Evolutionary conservation across 2,888 invertebrate species (phyloP).

Genomic region (Calliopum simillimum): DNA sequence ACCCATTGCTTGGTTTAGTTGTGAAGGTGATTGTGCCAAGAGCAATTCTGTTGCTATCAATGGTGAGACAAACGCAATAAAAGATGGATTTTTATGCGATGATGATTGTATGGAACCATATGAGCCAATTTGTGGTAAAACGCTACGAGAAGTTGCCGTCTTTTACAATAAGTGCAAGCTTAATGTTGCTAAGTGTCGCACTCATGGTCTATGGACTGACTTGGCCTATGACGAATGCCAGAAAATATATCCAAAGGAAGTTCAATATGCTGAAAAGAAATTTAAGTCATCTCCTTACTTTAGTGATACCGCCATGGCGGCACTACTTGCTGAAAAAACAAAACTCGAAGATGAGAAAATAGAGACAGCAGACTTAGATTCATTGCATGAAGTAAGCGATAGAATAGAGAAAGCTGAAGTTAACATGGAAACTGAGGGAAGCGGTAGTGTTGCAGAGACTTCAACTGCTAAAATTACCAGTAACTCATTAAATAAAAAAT

Average conservation of each 20-base stretch:
- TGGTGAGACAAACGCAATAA: conserved; percentile 50
- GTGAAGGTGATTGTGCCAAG: conserved; percentile 48
- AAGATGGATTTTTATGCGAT: conserved; percentile 59
- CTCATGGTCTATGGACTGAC: conserved; percentile 59
- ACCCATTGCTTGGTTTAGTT: conserved; percentile 59
- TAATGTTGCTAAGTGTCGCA: conserved; percentile 61
- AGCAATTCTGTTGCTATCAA: conserved; percentile 53
- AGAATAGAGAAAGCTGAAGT: conserved; percentile 38
- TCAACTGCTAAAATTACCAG: conserved; percentile 24
- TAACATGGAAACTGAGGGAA: conserved; percentile 17
- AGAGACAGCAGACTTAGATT: conserved; percentile 38
- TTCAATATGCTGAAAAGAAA: conserved; percentile 57
- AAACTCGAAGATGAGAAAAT: conserved; percentile 15
- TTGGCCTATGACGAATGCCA: conserved; percentile 54
- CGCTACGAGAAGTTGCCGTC: conserved; percentile 56
- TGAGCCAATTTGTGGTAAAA: conserved; percentile 58
- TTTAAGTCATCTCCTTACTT: conserved; percentile 57
- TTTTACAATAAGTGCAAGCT: conserved; percentile 61
- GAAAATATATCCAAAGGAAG: conserved; percentile 55
- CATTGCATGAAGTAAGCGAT: conserved; percentile 39
- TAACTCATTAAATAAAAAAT: neutral
- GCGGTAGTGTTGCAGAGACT: conserved; percentile 20
- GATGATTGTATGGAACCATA: conserved; percentile 58
- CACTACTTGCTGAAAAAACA: no score
- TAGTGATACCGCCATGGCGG: conserved; percentile 37